Evolutionary conservation across 2,888 invertebrate genomes (phyloP).

Genomic region (Noctua janthina): DNA sequence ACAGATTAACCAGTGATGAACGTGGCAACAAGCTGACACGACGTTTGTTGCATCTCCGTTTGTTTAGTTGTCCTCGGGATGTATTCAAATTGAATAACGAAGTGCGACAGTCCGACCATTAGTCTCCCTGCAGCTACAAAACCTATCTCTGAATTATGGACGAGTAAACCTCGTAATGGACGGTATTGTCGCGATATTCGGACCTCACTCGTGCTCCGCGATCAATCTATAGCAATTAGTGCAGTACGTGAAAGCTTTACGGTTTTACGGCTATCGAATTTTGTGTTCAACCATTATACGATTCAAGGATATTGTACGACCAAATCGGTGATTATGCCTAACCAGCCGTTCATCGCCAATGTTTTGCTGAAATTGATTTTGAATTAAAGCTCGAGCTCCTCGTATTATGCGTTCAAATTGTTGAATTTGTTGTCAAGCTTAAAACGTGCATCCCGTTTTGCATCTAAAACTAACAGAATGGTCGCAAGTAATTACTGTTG

Average conservation of each 20-base stretch:
- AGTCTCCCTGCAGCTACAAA: slow-evolving; percentile 51
- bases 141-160: slow-evolving; percentile 58
- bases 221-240: slow-evolving; percentile 63
- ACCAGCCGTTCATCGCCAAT: slow-evolving; percentile 30
- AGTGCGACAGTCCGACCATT: slow-evolving; percentile 71
- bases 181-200: slow-evolving; percentile 55
- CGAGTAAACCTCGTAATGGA: slow-evolving; percentile 56
- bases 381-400: slow-evolving; percentile 19
- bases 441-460: slow-evolving; percentile 17
- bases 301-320: slow-evolving; percentile 33
- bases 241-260: slow-evolving; percentile 45
- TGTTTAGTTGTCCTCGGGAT: slow-evolving; percentile 70
- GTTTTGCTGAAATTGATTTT: slow-evolving; percentile 42
- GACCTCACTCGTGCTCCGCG: slow-evolving; percentile 31
- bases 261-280: slow-evolving; percentile 58
- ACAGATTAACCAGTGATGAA: slow-evolving; percentile 23
- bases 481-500: slow-evolving; percentile 32
- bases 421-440: slow-evolving; percentile 22
- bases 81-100: slow-evolving; percentile 78
- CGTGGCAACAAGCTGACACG: slow-evolving; percentile 38
- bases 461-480: slow-evolving; percentile 35
- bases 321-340: slow-evolving; percentile 29
- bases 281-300: slow-evolving; percentile 52
- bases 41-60: slow-evolving; percentile 61
- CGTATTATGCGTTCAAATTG: slow-evolving; percentile 29